Percentiles rank a stretch among this genome's conserved stretches.
phyloP scores from a whole-genome alignment of 2,797 vertebrate species.

The Holocentrus rufus region DNA sequence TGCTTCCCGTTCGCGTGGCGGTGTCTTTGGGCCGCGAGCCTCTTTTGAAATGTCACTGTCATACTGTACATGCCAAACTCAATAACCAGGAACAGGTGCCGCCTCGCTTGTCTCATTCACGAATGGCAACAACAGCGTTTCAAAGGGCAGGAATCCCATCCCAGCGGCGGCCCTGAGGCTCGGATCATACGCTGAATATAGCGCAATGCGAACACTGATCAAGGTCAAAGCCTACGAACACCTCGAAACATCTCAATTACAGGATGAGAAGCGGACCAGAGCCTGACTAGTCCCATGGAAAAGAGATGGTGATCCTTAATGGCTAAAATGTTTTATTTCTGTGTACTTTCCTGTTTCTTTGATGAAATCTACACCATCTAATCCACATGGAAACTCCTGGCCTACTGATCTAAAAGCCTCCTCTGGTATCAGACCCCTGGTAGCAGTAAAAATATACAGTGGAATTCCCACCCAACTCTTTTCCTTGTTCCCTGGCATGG shows the following conservation, averaged over 20 bases:
- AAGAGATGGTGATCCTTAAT: too few species aligned
- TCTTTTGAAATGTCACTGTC: conserved; percentile 48
- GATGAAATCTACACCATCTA: background rate
- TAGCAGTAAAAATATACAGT: conserved; percentile 22
- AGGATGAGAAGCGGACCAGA: background rate
- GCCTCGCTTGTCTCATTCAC: conserved; percentile 12
- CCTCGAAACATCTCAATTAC: background rate
- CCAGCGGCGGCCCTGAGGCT: background rate
- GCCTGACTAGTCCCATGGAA: too few species aligned
- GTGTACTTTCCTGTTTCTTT: background rate
- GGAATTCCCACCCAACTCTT: conserved; percentile 7
- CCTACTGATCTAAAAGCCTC: conserved; percentile 43
- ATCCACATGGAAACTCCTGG: conserved; percentile 6
- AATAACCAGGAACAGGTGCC: conserved; percentile 67
- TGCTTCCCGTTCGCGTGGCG: conserved; percentile 31
- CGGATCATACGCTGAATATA: conserved; percentile 37
- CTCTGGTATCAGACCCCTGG: conserved; percentile 46
- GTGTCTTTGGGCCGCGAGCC: conserved; percentile 26
- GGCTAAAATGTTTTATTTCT: too few species aligned
- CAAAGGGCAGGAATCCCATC: too few species aligned
- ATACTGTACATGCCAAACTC: conserved; percentile 36
- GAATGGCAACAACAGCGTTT: conserved; percentile 20
- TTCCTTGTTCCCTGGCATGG: conserved; percentile 32
- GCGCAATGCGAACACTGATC: conserved; percentile 20
- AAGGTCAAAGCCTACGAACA: conserved; percentile 35